These are phyloP conservation scores for Puffinus mauretanicus DNA, from an alignment of 2,113 vertebrate genomes.

Conservation along the genomic window DNA sequence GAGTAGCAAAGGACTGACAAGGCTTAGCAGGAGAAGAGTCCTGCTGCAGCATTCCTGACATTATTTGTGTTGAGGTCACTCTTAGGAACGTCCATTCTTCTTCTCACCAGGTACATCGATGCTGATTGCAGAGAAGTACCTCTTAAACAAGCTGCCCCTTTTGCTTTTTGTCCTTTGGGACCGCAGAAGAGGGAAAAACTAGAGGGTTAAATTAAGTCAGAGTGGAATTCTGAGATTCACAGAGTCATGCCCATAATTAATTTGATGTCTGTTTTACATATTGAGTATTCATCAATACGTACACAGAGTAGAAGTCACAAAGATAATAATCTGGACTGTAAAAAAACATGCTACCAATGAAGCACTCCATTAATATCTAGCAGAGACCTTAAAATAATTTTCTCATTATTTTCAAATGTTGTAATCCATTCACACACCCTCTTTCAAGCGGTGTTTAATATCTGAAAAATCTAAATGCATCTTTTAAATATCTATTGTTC, in stretches of 20 bases:
- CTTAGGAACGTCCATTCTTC: not conserved
- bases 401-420: not conserved
- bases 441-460: not conserved
- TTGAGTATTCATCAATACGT: not conserved
- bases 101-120: not conserved
- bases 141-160: not conserved
- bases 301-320: not conserved
- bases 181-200: fast-evolving
- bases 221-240: not conserved
- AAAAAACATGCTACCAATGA: not conserved
- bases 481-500: not conserved
- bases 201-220: not conserved
- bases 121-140: not conserved
- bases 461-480: not conserved
- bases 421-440: not conserved
- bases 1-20: not conserved
- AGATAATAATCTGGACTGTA: not conserved
- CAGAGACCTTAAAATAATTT: not conserved
- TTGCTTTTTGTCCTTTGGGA: not conserved
- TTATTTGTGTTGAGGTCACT: not conserved
- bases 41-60: not conserved
- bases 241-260: not conserved
- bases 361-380: not conserved
- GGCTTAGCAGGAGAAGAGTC: not conserved
- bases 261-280: not conserved